These are phyloP conservation scores for Ibidorhyncha struthersii DNA, from an alignment of 2,113 vertebrate genomes.

Conservation along the genomic window DNA sequence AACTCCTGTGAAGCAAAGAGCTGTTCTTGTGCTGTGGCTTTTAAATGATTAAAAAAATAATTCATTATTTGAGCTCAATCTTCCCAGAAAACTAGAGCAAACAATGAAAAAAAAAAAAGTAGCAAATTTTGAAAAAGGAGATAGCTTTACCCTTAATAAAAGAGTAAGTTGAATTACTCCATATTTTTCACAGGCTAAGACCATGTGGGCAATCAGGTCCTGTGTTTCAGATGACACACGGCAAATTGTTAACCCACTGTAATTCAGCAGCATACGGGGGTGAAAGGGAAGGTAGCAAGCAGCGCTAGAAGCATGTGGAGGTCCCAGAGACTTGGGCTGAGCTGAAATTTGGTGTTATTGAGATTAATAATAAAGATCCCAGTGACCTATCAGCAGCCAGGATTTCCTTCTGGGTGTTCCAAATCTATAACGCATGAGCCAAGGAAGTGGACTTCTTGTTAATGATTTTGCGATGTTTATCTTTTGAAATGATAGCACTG, in stretches of 20 bases:
- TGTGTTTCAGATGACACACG: neutral
- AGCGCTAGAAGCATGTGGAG: neutral
- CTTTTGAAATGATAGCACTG: neutral
- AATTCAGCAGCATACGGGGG: neutral
- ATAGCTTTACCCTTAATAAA: neutral
- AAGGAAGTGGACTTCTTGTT: neutral
- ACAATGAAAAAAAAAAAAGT: neutral
- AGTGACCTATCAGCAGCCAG: neutral
- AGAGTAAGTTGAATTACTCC: neutral
- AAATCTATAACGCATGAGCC: neutral
- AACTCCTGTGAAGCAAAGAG: neutral
- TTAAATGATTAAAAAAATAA: neutral
- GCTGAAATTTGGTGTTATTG: neutral
- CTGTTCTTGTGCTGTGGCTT: neutral
- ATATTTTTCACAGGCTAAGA: neutral
- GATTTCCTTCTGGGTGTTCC: neutral
- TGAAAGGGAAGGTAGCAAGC: neutral
- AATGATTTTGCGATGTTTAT: neutral
- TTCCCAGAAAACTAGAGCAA: neutral
- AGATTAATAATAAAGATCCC: neutral
- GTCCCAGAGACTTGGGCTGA: neutral
- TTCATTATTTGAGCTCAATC: neutral
- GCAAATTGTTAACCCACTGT: neutral
- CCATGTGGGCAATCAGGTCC: neutral
- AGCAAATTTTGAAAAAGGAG: neutral